phyloP scores from a whole-genome alignment of 2,113 vertebrate genomes.

The Misgurnus anguillicaudatus region DNA sequence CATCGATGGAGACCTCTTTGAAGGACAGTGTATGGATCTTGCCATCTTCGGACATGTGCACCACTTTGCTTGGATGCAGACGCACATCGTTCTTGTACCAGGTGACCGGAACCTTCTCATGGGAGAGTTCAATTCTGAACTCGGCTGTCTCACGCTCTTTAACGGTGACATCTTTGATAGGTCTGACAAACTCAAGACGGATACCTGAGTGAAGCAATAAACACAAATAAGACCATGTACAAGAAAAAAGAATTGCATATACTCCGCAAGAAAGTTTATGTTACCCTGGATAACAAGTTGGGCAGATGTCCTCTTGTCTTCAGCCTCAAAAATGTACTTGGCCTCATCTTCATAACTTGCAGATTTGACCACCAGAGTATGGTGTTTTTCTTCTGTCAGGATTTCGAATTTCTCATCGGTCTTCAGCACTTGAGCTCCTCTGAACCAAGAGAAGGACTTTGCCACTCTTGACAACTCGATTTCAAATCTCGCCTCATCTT shows the following conservation, averaged over 20 bases:
- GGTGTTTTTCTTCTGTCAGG: conserved; percentile 80
- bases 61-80: conserved; percentile 87
- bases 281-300: conserved; percentile 94
- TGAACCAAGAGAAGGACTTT: conserved; percentile 91
- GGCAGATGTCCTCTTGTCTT: conserved; percentile 87
- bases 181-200: conserved; percentile 91
- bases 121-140: conserved; percentile 92
- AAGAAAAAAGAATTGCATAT: not conserved
- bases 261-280: not conserved
- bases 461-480: conserved; percentile 89
- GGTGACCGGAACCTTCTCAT: conserved; percentile 88
- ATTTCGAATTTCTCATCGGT: conserved; percentile 84
- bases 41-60: conserved; percentile 87
- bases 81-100: conserved; percentile 96
- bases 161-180: conserved; percentile 94
- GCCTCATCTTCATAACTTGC: conserved; percentile 93
- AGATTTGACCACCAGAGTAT: conserved; percentile 81
- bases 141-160: conserved; percentile 94
- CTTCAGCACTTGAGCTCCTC: conserved; percentile 87
- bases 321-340: conserved; percentile 95
- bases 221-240: not conserved
- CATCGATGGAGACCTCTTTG: conserved; percentile 91
- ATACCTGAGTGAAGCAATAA: conserved; percentile 78
- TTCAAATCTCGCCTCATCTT: conserved; percentile 93
- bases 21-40: conserved; percentile 87